A percentile compares a stretch with the other conserved stretches of the same genome.
Conservation (phyloP, 2,113 vertebrate species). For the Bothrops jararaca region DNA sequence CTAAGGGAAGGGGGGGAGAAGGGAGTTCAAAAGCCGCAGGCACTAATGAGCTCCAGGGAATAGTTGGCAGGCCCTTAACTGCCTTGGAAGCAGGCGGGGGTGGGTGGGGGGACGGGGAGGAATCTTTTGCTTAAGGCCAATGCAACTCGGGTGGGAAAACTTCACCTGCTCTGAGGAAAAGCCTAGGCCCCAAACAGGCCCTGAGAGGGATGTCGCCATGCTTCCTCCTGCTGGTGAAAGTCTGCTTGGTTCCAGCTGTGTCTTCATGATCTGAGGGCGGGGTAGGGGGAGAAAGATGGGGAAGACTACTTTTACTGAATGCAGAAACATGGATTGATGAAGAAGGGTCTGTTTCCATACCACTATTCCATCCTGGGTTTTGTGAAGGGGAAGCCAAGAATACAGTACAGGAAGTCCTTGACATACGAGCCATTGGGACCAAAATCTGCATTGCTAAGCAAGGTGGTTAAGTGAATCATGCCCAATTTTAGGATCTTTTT, state of each 20-base stretch:
- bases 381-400: no score
- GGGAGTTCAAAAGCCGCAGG: conserved; percentile 17
- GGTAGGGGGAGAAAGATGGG: background rate
- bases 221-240: background rate
- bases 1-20: background rate
- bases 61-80: conserved; percentile 2
- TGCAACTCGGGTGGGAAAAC: background rate
- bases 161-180: background rate
- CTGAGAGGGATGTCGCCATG: background rate
- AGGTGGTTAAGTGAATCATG: no score
- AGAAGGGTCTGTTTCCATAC: no score
- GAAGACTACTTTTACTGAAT: background rate
- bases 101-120: background rate
- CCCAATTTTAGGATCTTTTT: no score
- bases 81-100: background rate
- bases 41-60: conserved; percentile 32
- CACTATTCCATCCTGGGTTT: no score
- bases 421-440: no score
- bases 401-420: no score
- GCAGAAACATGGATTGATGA: background rate
- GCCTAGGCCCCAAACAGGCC: background rate
- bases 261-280: background rate
- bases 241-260: background rate
- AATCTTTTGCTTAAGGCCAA: conserved; percentile 20
- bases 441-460: no score